Evolutionary conservation across 2,888 invertebrate species (phyloP), one percentile per base, ranked within the genome.

Genomic region (Oligia latruncula): DNA sequence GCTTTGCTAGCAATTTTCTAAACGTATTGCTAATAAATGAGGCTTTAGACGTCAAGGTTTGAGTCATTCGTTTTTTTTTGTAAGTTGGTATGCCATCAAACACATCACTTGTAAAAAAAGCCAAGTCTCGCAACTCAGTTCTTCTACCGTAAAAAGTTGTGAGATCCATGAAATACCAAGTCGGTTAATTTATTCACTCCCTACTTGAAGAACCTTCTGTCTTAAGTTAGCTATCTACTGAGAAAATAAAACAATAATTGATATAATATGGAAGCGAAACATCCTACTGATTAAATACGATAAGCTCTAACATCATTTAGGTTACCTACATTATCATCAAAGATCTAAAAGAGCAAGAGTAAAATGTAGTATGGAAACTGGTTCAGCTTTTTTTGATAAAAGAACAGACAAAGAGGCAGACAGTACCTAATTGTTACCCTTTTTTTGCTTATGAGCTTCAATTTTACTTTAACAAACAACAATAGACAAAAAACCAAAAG

Each of bases 401-500:
- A 6, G n/a, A n/a, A 6, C 40, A 72, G 35, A 71, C 20, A 17
- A 71, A 43, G 43, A 23, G 62, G n/a, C 60, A 70, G 49, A 62
- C 15, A 46, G 4, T 35, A 2, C 2, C 1, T 83, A 73, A 77
- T 74, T 72, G 60, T 35, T 68, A 72, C n/a, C 74, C 40, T 67
- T 70, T 74, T 74, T 74, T 66, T 60, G 1, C 3, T 13, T n/a
- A 29, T 62, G 55, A 74, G n/a, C 81, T 58, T 65, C 2, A 64
- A 35, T 68, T 76, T 66, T 29, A 62, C 35, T 62, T 49, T 15
- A 5, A 2, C 13, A 23, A 35, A 62, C n/a, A 77, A 68, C 58
- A 76, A 78, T 76, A 58, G 49, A 55, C 46, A 80, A 88, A 88
- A 80, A 80, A 65, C n/a, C 1, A 17, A 76, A 78, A 77, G 40